Evolutionary conservation across 2,113 vertebrate genomes (phyloP).

Genomic region (Hypanus sabinus): DNA sequence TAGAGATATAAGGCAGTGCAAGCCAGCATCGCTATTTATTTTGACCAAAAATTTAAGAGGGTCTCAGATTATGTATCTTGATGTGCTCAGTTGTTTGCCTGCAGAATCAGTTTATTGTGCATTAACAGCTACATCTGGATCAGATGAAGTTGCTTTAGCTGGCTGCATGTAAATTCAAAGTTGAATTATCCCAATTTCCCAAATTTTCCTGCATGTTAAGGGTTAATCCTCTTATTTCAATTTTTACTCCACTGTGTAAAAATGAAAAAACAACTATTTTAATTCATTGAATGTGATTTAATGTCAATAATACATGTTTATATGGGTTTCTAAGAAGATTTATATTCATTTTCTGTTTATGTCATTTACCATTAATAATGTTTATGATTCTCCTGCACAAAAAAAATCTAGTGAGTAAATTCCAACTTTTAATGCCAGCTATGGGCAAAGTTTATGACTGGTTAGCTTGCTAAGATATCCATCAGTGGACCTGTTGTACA

Average conservation of each 20-base stretch:
- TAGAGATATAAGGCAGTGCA: background rate
- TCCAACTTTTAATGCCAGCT: background rate
- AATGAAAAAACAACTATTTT: background rate
- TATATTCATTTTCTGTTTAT: background rate
- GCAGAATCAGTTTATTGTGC: background rate
- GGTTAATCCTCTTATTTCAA: no score
- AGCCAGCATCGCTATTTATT: background rate
- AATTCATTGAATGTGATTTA: background rate
- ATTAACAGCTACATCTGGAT: background rate
- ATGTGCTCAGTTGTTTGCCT: background rate
- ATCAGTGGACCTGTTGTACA: background rate
- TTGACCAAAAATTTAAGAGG: background rate
- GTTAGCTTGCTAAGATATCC: background rate
- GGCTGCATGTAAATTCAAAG: background rate
- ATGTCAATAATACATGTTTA: background rate
- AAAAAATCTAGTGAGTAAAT: background rate
- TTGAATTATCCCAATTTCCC: background rate
- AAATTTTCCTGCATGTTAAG: background rate
- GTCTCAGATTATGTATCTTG: background rate
- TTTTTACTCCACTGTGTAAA: background rate
- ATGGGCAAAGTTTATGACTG: background rate
- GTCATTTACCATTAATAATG: slow-evolving; percentile 22
- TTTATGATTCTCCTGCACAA: background rate
- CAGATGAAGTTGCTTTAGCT: background rate
- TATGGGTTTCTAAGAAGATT: background rate